phyloP scores from a whole-genome alignment of 2,888 invertebrate genomes.

The Junonia oenone region DNA sequence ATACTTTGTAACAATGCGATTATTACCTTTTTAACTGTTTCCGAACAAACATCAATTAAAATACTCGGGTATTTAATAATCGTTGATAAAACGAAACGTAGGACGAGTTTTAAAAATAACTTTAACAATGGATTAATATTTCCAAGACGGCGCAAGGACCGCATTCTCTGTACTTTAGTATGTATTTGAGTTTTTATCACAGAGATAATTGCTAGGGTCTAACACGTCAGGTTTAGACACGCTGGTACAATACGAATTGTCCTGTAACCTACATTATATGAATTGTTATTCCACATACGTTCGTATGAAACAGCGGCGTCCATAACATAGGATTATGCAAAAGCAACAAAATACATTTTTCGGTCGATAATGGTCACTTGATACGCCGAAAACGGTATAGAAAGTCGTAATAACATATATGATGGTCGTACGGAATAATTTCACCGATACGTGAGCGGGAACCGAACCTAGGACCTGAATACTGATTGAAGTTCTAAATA shows the following conservation, averaged over 20 bases:
- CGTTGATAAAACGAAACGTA: slow-evolving; percentile 11
- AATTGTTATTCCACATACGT: slow-evolving; percentile 27
- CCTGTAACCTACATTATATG: slow-evolving; percentile 20
- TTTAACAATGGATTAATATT: slow-evolving; percentile 15
- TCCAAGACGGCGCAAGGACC: slow-evolving; percentile 13
- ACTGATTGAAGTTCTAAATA: slow-evolving; percentile 38
- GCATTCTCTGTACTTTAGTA: slow-evolving; percentile 3
- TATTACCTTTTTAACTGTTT: slow-evolving; percentile 30
- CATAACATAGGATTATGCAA: slow-evolving; percentile 29
- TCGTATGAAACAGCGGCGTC: slow-evolving; percentile 24
- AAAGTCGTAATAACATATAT: slow-evolving; percentile 65
- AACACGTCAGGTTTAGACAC: neutral
- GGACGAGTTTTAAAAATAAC: slow-evolving; percentile 13
- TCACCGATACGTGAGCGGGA: slow-evolving; percentile 62
- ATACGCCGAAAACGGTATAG: slow-evolving; percentile 59
- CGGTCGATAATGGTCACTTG: slow-evolving; percentile 41
- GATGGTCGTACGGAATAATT: slow-evolving; percentile 53
- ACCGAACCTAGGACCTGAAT: slow-evolving; percentile 54
- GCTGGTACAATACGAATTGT: slow-evolving; percentile 5
- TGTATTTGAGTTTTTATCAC: slow-evolving; percentile 5
- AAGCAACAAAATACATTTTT: slow-evolving; percentile 42
- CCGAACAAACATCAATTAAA: slow-evolving; percentile 14
- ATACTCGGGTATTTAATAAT: slow-evolving; percentile 16
- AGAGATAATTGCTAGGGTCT: slow-evolving; percentile 2
- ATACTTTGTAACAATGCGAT: slow-evolving; percentile 45